Conservation (phyloP, 37 sponge, comb jelly and placozoan species). For the Tethya wilhelma region DNA sequence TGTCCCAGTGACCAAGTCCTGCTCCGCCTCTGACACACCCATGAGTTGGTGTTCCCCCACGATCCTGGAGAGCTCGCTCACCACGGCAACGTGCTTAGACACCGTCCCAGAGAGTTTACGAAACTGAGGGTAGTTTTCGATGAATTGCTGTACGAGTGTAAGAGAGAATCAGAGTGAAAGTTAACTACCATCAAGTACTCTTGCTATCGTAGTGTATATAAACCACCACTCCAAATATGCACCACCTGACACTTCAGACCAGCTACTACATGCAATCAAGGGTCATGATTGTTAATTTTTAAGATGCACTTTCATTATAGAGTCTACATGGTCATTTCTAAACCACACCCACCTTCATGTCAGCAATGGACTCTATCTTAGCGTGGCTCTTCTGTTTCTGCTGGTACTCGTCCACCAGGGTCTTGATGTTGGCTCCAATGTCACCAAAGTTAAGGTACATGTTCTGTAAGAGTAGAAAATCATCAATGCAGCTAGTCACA, state of each 20-base stretch:
- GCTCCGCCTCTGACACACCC: slow-evolving; percentile 90
- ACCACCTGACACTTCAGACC: too few species aligned
- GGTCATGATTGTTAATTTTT: too few species aligned
- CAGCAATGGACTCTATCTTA: slow-evolving; percentile 91
- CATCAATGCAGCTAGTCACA: too few species aligned
- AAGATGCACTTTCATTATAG: too few species aligned
- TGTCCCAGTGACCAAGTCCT: slow-evolving; percentile 78
- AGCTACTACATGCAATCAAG: too few species aligned
- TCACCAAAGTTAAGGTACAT: slow-evolving; percentile 98
- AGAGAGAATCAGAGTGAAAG: neutral
- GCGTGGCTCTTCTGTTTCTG: slow-evolving; percentile 77
- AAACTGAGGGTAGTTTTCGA: slow-evolving; percentile 97
- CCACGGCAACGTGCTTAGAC: slow-evolving; percentile 95
- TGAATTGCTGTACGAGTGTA: slow-evolving; percentile 38
- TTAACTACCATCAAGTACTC: too few species aligned
- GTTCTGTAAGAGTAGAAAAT: slow-evolving; percentile 50
- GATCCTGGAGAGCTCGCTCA: slow-evolving; percentile 87
- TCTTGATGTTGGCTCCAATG: slow-evolving; percentile 92
- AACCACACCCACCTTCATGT: slow-evolving; percentile 96
- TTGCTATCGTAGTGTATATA: too few species aligned
- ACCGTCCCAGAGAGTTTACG: slow-evolving; percentile 92
- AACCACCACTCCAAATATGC: too few species aligned
- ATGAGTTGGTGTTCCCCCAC: slow-evolving; percentile 78
- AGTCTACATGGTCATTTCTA: too few species aligned
- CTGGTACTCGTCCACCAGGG: slow-evolving; percentile 89